Percentiles rank a stretch among this genome's conserved stretches.
Conservation (phyloP, 1,140 invertebrate genomes). For the Platorchestia sp. region DNA sequence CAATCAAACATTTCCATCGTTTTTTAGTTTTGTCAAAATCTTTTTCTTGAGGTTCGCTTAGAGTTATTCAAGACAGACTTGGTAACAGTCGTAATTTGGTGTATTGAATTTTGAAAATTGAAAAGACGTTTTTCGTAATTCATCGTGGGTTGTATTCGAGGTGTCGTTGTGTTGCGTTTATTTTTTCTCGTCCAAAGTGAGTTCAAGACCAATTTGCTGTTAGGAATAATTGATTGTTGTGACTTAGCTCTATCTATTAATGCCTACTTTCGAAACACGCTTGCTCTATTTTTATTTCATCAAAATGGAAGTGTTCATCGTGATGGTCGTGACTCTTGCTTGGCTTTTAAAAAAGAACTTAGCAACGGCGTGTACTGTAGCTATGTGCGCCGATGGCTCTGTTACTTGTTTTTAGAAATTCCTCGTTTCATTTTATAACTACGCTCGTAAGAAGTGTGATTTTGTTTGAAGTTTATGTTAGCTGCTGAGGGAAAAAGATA, state of each 20-base stretch:
- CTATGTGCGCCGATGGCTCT: background rate
- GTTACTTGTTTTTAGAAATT: background rate
- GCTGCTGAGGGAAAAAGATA: background rate
- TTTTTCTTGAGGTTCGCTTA: background rate
- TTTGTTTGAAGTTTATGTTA: background rate
- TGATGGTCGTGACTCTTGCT: background rate
- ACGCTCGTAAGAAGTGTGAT: background rate
- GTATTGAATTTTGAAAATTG: background rate
- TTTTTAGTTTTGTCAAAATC: background rate
- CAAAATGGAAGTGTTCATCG: background rate
- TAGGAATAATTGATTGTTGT: background rate
- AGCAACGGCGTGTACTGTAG: background rate
- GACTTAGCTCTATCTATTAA: background rate
- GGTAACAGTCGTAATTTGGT: background rate
- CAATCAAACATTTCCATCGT: background rate
- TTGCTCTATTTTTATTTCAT: background rate
- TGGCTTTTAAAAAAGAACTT: background rate
- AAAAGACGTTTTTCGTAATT: background rate
- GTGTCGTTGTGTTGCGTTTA: background rate
- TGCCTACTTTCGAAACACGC: constrained; percentile 6
- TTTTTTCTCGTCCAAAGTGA: background rate
- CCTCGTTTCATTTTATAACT: background rate
- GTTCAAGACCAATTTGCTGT: constrained; percentile 7
- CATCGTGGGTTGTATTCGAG: background rate
- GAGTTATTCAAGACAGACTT: background rate